phyloP scores from a whole-genome alignment of 2,113 vertebrate species.

The Thalassoma bifasciatum region DNA sequence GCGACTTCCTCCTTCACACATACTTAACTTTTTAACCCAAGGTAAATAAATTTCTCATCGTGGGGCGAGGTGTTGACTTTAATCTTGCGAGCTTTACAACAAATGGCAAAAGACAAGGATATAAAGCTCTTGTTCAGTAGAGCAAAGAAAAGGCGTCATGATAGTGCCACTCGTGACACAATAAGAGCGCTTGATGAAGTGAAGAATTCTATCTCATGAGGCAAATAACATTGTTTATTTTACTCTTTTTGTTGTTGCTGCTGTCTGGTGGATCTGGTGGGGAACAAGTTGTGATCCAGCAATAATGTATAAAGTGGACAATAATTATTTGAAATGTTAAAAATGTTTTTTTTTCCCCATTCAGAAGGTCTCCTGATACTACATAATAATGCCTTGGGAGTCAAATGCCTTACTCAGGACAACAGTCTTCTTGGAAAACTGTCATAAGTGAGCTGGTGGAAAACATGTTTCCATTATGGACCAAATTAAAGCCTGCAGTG shows the following conservation, averaged over 20 bases:
- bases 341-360: neutral
- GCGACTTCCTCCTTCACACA: neutral
- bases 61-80: neutral
- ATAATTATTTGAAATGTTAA: neutral
- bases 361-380: constrained; percentile 10
- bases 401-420: neutral
- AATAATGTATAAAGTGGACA: neutral
- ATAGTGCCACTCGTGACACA: neutral
- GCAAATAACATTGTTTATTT: neutral
- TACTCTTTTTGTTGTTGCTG: neutral
- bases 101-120: neutral
- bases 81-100: neutral
- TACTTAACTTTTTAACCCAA: constrained; percentile 10
- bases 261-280: neutral
- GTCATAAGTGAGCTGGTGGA: neutral
- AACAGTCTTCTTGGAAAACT: neutral
- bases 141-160: neutral
- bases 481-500: no score
- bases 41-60: constrained; percentile 8
- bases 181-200: constrained; percentile 16
- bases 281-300: neutral
- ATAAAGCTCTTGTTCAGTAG: constrained; percentile 9
- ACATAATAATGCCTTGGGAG: constrained; percentile 8
- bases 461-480: neutral
- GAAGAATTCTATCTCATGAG: neutral